Percentiles rank a stretch among this genome's conserved stretches.
Conservation (phyloP, 2,888 invertebrate species). For the Cyrtodaria siliqua region DNA sequence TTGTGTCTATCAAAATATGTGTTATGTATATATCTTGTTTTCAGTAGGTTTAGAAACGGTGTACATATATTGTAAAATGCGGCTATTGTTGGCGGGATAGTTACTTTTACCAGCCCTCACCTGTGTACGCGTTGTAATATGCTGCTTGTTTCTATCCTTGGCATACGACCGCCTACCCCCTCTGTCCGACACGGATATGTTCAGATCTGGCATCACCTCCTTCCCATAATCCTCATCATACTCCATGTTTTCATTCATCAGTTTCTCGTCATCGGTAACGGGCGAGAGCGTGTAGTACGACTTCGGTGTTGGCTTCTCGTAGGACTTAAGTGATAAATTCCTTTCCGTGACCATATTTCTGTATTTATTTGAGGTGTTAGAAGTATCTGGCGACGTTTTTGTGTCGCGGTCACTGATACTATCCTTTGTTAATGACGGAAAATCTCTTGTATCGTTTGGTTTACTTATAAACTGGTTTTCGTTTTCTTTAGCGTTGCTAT, state of each 20-base stretch:
- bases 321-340: constrained; percentile 22
- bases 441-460: not conserved
- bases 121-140: constrained; percentile 2
- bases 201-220: constrained; percentile 40
- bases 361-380: not conserved
- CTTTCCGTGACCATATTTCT: not conserved
- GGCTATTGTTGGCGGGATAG: no score
- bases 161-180: constrained; percentile 39
- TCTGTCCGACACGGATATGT: constrained; percentile 50
- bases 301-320: constrained; percentile 53
- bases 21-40: no score
- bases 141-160: constrained; percentile 28
- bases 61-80: no score
- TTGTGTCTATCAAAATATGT: no score
- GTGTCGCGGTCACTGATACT: not conserved
- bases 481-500: not conserved
- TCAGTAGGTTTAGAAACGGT: no score
- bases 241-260: constrained; percentile 23
- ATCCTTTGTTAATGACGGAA: not conserved
- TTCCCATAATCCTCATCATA: constrained; percentile 26
- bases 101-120: no score
- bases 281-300: constrained; percentile 59
- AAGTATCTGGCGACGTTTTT: no score
- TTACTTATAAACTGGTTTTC: not conserved
- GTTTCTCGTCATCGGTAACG: constrained; percentile 44